These are phyloP conservation scores for Montifringilla adamsi DNA, from an alignment of 2,113 vertebrate species.

Conservation along the genomic window DNA sequence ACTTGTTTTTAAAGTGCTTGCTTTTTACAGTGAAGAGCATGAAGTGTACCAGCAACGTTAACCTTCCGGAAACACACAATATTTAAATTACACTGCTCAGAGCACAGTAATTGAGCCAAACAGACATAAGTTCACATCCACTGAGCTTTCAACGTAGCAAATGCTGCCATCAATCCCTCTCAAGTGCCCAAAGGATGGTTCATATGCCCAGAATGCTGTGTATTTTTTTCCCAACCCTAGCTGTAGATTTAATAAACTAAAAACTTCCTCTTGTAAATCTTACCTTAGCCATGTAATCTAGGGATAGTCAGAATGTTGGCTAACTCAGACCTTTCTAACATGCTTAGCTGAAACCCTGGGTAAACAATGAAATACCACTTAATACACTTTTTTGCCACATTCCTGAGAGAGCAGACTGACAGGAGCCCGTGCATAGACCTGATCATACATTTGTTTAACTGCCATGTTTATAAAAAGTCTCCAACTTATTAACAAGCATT, in stretches of 20 bases:
- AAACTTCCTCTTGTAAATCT: neutral
- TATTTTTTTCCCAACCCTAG: neutral
- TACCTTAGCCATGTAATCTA: neutral
- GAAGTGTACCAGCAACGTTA: constrained; percentile 41
- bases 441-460: neutral
- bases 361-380: neutral
- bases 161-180: constrained; percentile 36
- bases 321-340: neutral
- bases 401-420: neutral
- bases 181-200: neutral
- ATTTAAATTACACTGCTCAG: constrained; percentile 64
- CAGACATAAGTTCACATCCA: constrained; percentile 47
- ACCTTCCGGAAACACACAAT: constrained; percentile 59
- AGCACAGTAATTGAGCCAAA: constrained; percentile 59
- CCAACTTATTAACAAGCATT: neutral
- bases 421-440: neutral
- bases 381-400: neutral
- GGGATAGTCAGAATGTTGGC: neutral
- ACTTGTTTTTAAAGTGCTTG: constrained; percentile 51
- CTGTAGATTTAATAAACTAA: constrained; percentile 9
- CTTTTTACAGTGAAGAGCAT: constrained; percentile 46
- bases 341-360: neutral
- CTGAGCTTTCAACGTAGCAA: constrained; percentile 12
- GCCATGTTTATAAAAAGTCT: neutral
- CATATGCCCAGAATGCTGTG: neutral